Base-by-base conservation (phyloP, 2,797 vertebrate species). In the Helicolenus hilgendorfi region DNA sequence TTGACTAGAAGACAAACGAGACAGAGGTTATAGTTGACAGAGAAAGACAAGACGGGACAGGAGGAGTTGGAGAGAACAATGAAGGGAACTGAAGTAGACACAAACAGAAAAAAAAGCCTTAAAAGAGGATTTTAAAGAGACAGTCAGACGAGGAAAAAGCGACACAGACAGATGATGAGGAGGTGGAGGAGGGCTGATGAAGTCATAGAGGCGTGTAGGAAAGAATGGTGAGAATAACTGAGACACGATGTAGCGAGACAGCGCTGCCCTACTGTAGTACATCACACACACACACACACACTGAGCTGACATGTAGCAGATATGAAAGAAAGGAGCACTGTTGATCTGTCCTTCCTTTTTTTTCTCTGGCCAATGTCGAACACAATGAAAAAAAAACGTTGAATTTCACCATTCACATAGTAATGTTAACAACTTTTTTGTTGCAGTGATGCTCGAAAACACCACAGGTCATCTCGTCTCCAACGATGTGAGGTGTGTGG, bases 181-280 rank as follows among this genome's bases (percentile, higher is more conserved):
- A 92, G 93, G 94, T 88, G 94, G 85, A 87, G 83, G 79, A 76
- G 67, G 86, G 87, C 69, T 84, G 93, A 88, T 94, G 88, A 92
- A 88, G 90, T 94, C 92, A 94, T 31, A 74, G 87, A 93, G 88
- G 92, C 85, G 69, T 94, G 91, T 38, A 83, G 77, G 70, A 85
- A 94, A 88, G 72, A 91, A 87, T 81, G 87, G 89, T 86, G 93
- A 94, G 89, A 95, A 94, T 81, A 86, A 85, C 93, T 85, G 88
- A 92, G 89, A 91, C 83, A 90, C 74, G 65, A 89, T 91, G 88
- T 77, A 88, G 86, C 18, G 2, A 92, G 89, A 91, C 91, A 90
- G 88, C 38, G 18, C 58, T 88, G 91, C 78, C 72, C 86, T 55
- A 55, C 53, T 55, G n/a, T 53, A 83, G 53, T 53, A 84, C 86